Evolutionary conservation across 2,888 invertebrate genomes (phyloP).

Genomic region (Alcis repandata): DNA sequence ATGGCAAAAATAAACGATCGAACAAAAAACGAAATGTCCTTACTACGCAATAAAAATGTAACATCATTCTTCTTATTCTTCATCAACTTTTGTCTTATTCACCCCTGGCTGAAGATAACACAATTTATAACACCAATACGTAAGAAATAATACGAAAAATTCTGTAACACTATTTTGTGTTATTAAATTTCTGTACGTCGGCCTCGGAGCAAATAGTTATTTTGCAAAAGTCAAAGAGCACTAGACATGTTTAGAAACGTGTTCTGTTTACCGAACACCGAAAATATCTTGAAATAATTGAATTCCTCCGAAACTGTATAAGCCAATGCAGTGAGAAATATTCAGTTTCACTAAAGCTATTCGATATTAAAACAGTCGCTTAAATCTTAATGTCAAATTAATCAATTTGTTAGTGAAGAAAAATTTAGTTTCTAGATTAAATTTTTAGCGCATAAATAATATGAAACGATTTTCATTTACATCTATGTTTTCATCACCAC

Average conservation of each 20-base stretch:
- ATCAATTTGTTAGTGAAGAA: conserved; percentile 7
- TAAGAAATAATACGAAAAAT: conserved; percentile 25
- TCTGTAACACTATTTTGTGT: conserved; percentile 15
- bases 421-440: neutral
- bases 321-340: conserved; percentile 20
- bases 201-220: conserved; percentile 24
- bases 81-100: neutral
- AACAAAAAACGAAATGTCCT: no score
- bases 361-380: conserved; percentile 10
- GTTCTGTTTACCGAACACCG: conserved; percentile 22
- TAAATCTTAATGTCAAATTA: conserved; percentile 12
- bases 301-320: conserved; percentile 18
- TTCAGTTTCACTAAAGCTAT: conserved; percentile 7
- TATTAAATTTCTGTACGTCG: conserved; percentile 23
- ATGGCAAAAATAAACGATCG: no score
- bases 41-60: no score
- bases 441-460: conserved; percentile 11
- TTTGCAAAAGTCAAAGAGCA: conserved; percentile 20
- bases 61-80: neutral
- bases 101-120: neutral
- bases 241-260: conserved; percentile 26
- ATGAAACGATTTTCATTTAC: conserved; percentile 3
- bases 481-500: neutral
- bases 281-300: conserved; percentile 24
- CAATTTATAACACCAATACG: conserved; percentile 1